Evolutionary conservation across 2,797 vertebrate species (phyloP), one percentile per base, ranked within the genome.

Genomic region (Phoxinus dragarum): DNA sequence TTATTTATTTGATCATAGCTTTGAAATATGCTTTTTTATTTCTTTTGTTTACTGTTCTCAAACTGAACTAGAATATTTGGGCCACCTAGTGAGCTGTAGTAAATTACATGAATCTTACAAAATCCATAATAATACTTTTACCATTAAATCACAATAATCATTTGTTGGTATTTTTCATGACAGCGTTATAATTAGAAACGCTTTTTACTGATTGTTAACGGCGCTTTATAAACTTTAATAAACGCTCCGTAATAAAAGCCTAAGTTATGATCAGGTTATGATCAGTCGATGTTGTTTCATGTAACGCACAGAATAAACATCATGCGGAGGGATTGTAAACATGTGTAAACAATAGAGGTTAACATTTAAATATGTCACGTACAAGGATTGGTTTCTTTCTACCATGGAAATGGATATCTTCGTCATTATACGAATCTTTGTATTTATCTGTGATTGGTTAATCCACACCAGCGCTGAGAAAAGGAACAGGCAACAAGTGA

Each of bases 41-140:
- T 67, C 1, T 56, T 16, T 27, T 27, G 1, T 54, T 54, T 17
- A 52, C 17, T 21, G 49, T 44, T 79, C 3, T 79, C 16, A 42
- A 42, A 78, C 23, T 61, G 11, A 61, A 42, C 23, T 66, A 14
- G 59, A 44, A 34, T 2, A 31, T 16, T 82, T n/a, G 27, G 38
- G 80, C 68, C 38, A 56, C 6, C 52, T 72, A 72, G 49, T 31
- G 80, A 72, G n/a, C 16, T 59, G 16, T 56, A 54, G 23, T 56
- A 56, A 40, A 59, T 42, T 23, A 72, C 52, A 36, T 47, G 23
- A 71, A 71, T 71, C 66, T 40, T 5, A 81, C 5, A 6, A 19
- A 52, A 56, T 56, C 44, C 6, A 8, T 21, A 23, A 66, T 12
- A 8, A 68, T 52, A 11, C 1, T 34, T 61, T 44, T 61, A 27